Conservation (phyloP, 2,797 vertebrate genomes). For the Rhinella marina region DNA sequence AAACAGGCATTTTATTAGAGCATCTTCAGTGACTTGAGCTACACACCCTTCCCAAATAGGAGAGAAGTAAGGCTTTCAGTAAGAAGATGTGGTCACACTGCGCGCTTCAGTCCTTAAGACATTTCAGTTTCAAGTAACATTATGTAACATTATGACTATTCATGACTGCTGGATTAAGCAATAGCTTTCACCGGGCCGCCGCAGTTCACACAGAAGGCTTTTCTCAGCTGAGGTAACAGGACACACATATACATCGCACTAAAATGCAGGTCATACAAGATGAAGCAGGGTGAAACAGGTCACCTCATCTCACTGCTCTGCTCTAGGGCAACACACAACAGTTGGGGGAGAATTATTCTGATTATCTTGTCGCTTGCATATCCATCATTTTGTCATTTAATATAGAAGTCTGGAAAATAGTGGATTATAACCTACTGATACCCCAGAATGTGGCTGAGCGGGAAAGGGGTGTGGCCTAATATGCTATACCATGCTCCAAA, state of each 20-base stretch:
- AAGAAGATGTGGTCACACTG: conserved; percentile 20
- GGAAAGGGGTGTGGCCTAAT: no score
- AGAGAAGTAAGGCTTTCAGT: conserved; percentile 6
- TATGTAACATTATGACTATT: conserved; percentile 47
- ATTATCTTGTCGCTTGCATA: neutral
- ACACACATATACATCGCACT: neutral
- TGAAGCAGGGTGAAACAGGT: neutral
- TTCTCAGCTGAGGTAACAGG: neutral
- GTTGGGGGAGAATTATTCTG: neutral
- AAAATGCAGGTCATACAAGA: neutral
- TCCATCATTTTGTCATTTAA: neutral
- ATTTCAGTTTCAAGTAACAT: conserved; percentile 23
- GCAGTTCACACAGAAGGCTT: conserved; percentile 24
- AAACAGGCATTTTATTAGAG: conserved; percentile 19
- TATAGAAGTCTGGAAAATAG: neutral
- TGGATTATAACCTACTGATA: neutral
- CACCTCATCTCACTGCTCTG: neutral
- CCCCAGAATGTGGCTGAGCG: no score
- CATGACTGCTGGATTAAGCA: conserved; percentile 17
- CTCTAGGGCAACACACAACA: neutral
- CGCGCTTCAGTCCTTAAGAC: conserved; percentile 18
- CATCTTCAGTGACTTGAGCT: conserved; percentile 3
- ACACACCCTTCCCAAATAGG: conserved; percentile 28
- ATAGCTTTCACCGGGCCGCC: neutral
- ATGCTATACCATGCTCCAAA: no score